Evolutionary conservation across 2,113 vertebrate genomes (phyloP), one percentile per base, ranked within the genome.

Genomic region (Rhea americana): DNA sequence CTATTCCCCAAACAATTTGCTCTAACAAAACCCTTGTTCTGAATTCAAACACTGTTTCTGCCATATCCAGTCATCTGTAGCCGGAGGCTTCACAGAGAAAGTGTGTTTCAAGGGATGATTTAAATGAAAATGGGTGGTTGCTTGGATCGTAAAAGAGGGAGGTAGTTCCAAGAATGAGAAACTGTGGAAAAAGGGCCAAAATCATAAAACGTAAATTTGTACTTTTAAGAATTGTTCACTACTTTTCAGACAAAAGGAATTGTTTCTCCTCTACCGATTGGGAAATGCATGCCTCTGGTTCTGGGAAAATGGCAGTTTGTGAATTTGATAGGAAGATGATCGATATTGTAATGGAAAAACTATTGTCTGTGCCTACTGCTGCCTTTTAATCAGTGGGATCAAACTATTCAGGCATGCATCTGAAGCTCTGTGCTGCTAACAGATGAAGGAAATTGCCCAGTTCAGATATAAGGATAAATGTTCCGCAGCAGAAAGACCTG

Each of bases 1-100:
- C 86, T 96, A 87, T 94, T 76, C 89, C 92, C 72, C 92, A 94
- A 92, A 94, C 53, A 95, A 95, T 96, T 96, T 95, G 92, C 89
- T 94, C 90, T 72, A 93, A 93, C 91, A 90, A 96, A 96, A 88
- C 80, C 73, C 85, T 90, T 85, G 85, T 89, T 95, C 95, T 95
- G 71, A 93, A 94, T 93, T 96, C 81, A 94, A 94, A 94, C 1
- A 1, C 45, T 79, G 35, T 79, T 95, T 81, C 86, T 96, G 77
- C 83, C 81, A 70, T 95, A 95, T 89, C 93, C 94, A 94, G 77
- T 89, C 81, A 95, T 95, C 96, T 95, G 81, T 94, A 93, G 94
- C 94, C 50, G 7, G 85, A 94, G 93, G 94, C 91, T 94, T 93
- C 18, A 12, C 81, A 94, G 85, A 53, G 94, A 82, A 96, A 96